Percentiles rank a stretch among this genome's conserved stretches.
Conservation (phyloP, 2,888 invertebrate genomes). For the Elysia crispata region DNA sequence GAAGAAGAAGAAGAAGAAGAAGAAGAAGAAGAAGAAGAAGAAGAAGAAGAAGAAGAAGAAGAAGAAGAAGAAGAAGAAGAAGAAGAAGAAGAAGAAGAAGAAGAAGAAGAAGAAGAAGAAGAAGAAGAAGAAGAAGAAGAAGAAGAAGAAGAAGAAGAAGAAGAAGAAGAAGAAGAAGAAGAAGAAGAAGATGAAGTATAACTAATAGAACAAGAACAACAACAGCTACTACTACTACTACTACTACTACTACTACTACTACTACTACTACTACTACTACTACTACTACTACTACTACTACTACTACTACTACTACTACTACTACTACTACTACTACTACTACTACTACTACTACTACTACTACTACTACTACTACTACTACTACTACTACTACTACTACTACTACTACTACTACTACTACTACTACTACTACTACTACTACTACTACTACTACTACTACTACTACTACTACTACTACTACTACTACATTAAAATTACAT, state of each 20-base stretch:
- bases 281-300: slow-evolving; percentile 27
- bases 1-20: too few species aligned
- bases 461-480: slow-evolving; percentile 27
- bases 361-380: slow-evolving; percentile 34
- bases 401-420: slow-evolving; percentile 35
- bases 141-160: background rate
- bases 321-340: slow-evolving; percentile 37
- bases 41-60: too few species aligned
- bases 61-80: too few species aligned
- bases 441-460: slow-evolving; percentile 31
- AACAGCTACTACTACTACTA: slow-evolving; percentile 28
- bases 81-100: too few species aligned
- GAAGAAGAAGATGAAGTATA: background rate
- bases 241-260: slow-evolving; percentile 41
- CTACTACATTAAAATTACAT: slow-evolving; percentile 3
- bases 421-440: slow-evolving; percentile 34
- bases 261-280: slow-evolving; percentile 41
- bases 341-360: slow-evolving; percentile 34
- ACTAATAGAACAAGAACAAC: slow-evolving; percentile 13
- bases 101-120: too few species aligned
- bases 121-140: too few species aligned
- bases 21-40: too few species aligned
- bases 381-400: slow-evolving; percentile 39
- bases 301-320: slow-evolving; percentile 43
- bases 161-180: background rate